These are phyloP conservation scores for Pleuronectes platessa DNA, from an alignment of 2,113 vertebrate genomes.

Conservation along the genomic window DNA sequence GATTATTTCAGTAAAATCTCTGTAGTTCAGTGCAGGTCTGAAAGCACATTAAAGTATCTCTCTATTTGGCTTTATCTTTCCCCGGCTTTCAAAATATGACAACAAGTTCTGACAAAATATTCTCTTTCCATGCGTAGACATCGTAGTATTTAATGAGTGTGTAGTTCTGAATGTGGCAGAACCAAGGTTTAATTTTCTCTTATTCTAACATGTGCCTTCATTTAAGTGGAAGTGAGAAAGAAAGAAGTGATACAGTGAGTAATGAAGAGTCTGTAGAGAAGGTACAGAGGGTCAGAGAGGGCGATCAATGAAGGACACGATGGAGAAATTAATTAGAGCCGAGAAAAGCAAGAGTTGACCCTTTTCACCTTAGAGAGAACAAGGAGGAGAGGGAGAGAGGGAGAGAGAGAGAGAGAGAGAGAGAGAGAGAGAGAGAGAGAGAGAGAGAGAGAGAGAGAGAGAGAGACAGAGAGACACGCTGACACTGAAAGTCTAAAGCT, in stretches of 20 bases:
- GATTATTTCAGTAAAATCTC: too few species aligned
- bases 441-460: slow-evolving; percentile 8
- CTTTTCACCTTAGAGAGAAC: background rate
- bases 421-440: background rate
- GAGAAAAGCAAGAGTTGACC: slow-evolving; percentile 26
- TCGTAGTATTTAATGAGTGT: background rate
- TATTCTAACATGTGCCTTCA: background rate
- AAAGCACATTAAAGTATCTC: background rate
- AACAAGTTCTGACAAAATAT: too few species aligned
- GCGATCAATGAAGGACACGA: slow-evolving; percentile 15
- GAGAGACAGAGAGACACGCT: background rate
- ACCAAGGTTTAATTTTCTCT: background rate
- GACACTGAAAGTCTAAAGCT: slow-evolving; percentile 11
- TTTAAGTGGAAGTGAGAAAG: slow-evolving; percentile 4
- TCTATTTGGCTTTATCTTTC: slow-evolving; percentile 16
- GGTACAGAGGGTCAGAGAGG: slow-evolving; percentile 13
- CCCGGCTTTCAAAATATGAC: slow-evolving; percentile 5
- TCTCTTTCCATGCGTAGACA: background rate
- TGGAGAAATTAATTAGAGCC: slow-evolving; percentile 34
- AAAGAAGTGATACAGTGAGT: background rate
- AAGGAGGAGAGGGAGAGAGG: background rate
- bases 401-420: background rate
- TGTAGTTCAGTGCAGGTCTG: too few species aligned
- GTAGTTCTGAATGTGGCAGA: background rate
- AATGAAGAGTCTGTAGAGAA: slow-evolving; percentile 12